phyloP scores from a whole-genome alignment of 2,113 vertebrate species.

The Ctenomys sociabilis region DNA sequence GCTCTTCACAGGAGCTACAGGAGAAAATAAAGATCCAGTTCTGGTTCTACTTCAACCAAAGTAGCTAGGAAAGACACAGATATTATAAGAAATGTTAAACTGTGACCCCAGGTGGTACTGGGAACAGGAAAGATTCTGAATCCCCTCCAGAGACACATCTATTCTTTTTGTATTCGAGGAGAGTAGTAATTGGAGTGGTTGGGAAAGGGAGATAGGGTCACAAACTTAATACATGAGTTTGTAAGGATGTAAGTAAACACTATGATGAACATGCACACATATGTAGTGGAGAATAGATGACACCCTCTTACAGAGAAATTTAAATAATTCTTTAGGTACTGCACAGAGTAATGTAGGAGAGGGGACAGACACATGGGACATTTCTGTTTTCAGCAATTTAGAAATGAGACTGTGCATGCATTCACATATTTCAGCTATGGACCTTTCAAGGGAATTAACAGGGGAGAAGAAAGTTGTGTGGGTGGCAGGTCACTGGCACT shows the following conservation, averaged over 20 bases:
- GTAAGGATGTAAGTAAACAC: not conserved
- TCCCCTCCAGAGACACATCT: not conserved
- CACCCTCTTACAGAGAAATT: not conserved
- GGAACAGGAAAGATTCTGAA: not conserved
- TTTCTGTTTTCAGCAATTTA: not conserved
- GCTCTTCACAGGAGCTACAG: not conserved
- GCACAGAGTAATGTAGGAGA: not conserved
- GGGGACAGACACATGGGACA: rapidly evolving
- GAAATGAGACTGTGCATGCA: not conserved
- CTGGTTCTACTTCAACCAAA: not conserved
- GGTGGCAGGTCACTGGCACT: not conserved
- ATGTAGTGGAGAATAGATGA: not conserved
- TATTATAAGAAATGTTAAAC: not conserved
- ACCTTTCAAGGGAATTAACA: not conserved
- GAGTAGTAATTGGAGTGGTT: not conserved
- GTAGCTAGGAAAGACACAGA: not conserved
- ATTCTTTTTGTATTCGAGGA: not conserved
- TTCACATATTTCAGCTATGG: too few relatives aligned
- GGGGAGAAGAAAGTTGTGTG: not conserved
- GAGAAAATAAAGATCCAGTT: not conserved
- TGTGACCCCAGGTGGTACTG: not conserved
- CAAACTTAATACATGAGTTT: not conserved
- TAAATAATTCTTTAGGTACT: not conserved
- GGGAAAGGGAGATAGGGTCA: not conserved
- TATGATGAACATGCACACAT: too few relatives aligned